Base-by-base conservation (phyloP, 2,113 vertebrate species). In the Phycodurus eques region DNA sequence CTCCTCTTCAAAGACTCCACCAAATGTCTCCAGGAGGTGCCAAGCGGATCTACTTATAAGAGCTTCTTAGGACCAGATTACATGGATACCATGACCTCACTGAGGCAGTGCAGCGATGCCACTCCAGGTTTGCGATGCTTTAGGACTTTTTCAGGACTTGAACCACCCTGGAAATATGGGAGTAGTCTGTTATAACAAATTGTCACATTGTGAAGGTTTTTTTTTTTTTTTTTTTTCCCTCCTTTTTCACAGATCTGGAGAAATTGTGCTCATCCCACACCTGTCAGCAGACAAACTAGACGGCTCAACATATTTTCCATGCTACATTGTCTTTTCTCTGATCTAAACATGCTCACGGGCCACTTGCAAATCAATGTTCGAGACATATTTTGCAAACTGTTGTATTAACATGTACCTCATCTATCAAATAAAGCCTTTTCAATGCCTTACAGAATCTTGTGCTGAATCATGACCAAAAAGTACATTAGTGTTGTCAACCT, bases 1-100 rank as follows among this genome's bases (percentile, higher is more conserved):
- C 90, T 93, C 11, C 89, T 95, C 67, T 95, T 95, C 80, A 92
- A 93, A 53, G 93, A 93, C 80, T 89, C 88, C 66, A 93, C 94
- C 3, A 87, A 92, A 76, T 94, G 93, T 72, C 89, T 95, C 33
- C 88, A 92, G 78, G 87, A 88, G 42, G 11, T 88, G 67, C 0
- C 9, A 12, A 0, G 1, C 10, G 72, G 20, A 49, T 33, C 14
- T 12, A 42, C 27, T n/a, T 90, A 49, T 63, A 19, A 67, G 0
- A 15, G 70, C 3, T 94, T 93, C 80, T 88, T 94, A 75, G 88
- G 88, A 64, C 0, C 1, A 0, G 0, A 67, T 0, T 94, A 93
- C 67, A 70, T 88, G 33, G 1, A 0, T 0, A 68, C 84, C 69
- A 86, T 93, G 62, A n/a, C 10, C 0, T 78, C 70, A 3, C 84